phyloP scores from a whole-genome alignment of 2,113 vertebrate genomes.

The Lasiurus borealis region DNA sequence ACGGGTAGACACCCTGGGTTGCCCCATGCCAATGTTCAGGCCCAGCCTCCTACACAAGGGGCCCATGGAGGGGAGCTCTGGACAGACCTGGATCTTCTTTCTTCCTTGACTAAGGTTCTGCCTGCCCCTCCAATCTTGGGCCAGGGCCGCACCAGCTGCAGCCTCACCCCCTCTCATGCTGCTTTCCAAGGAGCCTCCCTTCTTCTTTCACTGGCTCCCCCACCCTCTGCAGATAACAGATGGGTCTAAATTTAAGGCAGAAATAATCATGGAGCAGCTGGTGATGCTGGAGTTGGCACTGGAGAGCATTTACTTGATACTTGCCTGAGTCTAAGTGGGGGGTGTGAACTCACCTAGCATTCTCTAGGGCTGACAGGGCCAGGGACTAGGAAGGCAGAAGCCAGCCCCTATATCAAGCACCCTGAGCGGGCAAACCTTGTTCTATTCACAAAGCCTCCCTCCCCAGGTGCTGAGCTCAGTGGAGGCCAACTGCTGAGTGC shows the following conservation, averaged over 20 bases:
- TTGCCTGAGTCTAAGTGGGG: neutral
- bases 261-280: slow-evolving; percentile 70
- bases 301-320: neutral
- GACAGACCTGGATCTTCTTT: neutral
- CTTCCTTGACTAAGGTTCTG: neutral
- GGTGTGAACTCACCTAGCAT: neutral
- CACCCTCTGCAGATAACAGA: slow-evolving; percentile 70
- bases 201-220: neutral
- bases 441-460: neutral
- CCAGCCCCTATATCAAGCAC: neutral
- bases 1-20: neutral
- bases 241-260: slow-evolving; percentile 80
- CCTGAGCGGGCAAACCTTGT: neutral
- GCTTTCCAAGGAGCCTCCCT: slow-evolving; percentile 44
- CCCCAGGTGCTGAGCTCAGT: neutral
- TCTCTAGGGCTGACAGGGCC: neutral
- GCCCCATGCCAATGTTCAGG: neutral
- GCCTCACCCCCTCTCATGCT: neutral
- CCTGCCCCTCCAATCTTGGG: neutral
- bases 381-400: neutral
- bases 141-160: slow-evolving; percentile 5
- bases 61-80: neutral
- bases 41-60: neutral
- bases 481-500: too few relatives aligned
- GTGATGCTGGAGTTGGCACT: slow-evolving; percentile 38